A percentile compares a stretch with the other conserved stretches of the same genome.
These are phyloP conservation scores for Smittia aterrima DNA, from an alignment of 2,888 invertebrate species.

Conservation along the genomic window DNA sequence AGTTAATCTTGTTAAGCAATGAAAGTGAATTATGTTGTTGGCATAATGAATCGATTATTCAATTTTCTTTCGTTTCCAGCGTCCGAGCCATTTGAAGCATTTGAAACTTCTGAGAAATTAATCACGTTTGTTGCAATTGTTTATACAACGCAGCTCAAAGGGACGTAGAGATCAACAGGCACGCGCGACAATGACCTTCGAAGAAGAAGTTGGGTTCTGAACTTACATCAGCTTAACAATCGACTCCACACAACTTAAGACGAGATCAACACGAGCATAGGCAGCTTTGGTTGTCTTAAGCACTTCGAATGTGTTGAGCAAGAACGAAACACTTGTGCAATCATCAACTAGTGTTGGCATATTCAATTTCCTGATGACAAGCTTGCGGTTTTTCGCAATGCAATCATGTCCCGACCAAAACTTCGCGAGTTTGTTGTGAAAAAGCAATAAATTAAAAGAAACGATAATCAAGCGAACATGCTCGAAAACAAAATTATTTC, in stretches of 20 bases:
- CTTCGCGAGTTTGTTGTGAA: background rate
- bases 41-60: background rate
- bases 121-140: background rate
- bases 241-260: background rate
- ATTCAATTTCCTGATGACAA: slow-evolving; percentile 1
- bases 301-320: background rate
- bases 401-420: background rate
- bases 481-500: background rate
- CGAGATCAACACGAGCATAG: background rate
- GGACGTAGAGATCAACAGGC: slow-evolving; percentile 6
- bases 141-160: background rate
- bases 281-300: slow-evolving; percentile 5
- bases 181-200: slow-evolving; percentile 19
- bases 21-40: background rate
- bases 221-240: background rate
- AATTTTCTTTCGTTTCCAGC: background rate
- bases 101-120: background rate
- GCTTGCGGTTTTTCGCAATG: background rate
- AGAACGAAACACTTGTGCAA: background rate
- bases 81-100: background rate
- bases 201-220: background rate
- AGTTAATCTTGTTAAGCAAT: too few relatives aligned
- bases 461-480: slow-evolving; percentile 7
- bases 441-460: background rate
- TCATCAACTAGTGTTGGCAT: background rate